phyloP scores from a whole-genome alignment of 2,888 invertebrate genomes.

The Anthophora plumipes region DNA sequence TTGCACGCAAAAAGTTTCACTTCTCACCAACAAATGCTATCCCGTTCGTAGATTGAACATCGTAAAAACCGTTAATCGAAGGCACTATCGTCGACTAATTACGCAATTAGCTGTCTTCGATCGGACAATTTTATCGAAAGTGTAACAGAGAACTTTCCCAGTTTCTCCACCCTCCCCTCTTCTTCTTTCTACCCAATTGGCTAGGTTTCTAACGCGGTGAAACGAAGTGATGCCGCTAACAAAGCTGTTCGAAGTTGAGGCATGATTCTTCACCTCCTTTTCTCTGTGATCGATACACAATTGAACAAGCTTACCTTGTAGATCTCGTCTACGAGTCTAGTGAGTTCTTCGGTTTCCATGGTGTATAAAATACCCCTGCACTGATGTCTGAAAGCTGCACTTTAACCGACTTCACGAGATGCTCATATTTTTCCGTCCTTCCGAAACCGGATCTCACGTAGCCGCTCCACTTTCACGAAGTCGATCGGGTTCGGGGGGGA shows the following conservation, averaged over 20 bases:
- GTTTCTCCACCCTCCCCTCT: constrained; percentile 10
- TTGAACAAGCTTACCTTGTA: constrained; percentile 89
- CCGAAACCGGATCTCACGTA: constrained; percentile 69
- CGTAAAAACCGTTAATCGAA: not conserved
- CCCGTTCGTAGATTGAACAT: not conserved
- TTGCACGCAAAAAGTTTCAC: not conserved
- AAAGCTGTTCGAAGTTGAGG: not conserved
- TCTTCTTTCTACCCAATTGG: no score
- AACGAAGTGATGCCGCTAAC: constrained; percentile 7
- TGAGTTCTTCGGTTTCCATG: constrained; percentile 95
- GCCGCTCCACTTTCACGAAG: constrained; percentile 75
- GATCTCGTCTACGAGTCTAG: constrained; percentile 95
- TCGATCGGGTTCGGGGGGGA: constrained; percentile 53
- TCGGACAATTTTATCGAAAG: constrained; percentile 27
- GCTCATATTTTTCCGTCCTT: constrained; percentile 79
- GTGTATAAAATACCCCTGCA: constrained; percentile 70
- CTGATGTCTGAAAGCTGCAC: constrained; percentile 70
- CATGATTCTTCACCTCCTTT: no score
- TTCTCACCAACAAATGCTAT: not conserved
- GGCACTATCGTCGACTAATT: not conserved
- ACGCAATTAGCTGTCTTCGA: not conserved
- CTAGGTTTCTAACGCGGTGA: constrained; percentile 24
- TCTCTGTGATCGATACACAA: constrained; percentile 21
- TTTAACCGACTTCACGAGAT: constrained; percentile 77
- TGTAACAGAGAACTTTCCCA: constrained; percentile 32